Evolutionary conservation across 2,797 vertebrate genomes (phyloP), one percentile per base, ranked within the genome.

Genomic region (Ctenopoma multispine): DNA sequence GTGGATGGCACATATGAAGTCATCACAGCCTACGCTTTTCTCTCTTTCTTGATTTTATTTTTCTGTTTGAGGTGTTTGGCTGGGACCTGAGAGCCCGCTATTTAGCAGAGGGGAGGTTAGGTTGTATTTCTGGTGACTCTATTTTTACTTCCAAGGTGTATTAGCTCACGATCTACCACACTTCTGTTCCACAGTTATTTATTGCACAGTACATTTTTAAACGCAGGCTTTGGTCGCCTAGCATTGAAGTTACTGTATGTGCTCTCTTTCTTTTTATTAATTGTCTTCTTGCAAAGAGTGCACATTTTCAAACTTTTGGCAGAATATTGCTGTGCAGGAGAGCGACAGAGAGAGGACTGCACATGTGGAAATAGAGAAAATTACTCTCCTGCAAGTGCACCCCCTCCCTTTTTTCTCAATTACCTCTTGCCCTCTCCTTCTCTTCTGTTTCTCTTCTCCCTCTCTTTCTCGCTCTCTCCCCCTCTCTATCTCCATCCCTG

Each of bases 401-500:
- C 73, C 81, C 65, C 63, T 73, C 59, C 67, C 15, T 31, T 63
- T 55, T 61, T 51, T 41, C 23, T 43, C 23, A 44, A 20, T 63
- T 81, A 57, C 68, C 77, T 81, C 75, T 59, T 82, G 65, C 86
- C 74, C 79, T 80, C 68, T 82, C 49, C 43, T 47, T 76, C 66
- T 72, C 55, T 69, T 80, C 57, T 73, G 57, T 70, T 72, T 29
- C 61, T 63, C 63, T 61, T 57, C 53, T 48, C 73, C 57, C 74
- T 88, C 75, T 67, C 73, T 82, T 81, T 63, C 75, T 87, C 87
- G 75, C 75, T 54, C 75, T n/a, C 69, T 41, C 77, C 63, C 73
- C 57, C 74, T 88, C 75, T 67, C 73, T 82, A 82, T 63, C 75
- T 87, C 87, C 74, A 87, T 87, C 86, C 78, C 72, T 64, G 58